Conservation (phyloP, 1,140 invertebrate genomes). For the Drosophila kepulauana region DNA sequence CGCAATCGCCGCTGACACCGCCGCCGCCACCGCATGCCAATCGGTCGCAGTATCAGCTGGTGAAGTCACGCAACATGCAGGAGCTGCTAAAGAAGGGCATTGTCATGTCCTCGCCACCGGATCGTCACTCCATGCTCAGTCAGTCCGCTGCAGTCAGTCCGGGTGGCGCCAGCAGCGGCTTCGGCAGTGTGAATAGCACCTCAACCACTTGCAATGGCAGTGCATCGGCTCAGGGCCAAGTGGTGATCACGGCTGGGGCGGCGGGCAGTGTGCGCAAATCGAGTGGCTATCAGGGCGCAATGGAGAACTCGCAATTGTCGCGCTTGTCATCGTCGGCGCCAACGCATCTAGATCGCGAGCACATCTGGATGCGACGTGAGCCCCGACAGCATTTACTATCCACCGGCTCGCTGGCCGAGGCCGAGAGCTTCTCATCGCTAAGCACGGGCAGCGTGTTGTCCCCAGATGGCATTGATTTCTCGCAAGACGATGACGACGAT, state of each 20-base stretch:
- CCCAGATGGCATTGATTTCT: conserved; percentile 92
- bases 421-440: conserved; percentile 94
- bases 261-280: conserved; percentile 63
- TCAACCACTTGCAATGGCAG: conserved; percentile 20
- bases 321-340: conserved; percentile 93
- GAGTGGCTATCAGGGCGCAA: conserved; percentile 60
- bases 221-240: conserved; percentile 67
- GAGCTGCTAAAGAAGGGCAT: conserved; percentile 87
- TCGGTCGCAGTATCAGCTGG: conserved; percentile 87
- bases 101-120: conserved; percentile 84
- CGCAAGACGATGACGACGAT: conserved; percentile 93
- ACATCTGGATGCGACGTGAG: conserved; percentile 94
- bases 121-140: conserved; percentile 86
- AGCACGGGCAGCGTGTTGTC: conserved; percentile 93
- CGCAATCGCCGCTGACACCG: conserved; percentile 73
- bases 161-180: conserved; percentile 77
- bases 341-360: conserved; percentile 89
- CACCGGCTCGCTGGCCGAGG: conserved; percentile 93
- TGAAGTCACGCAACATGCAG: conserved; percentile 84
- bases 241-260: conserved; percentile 62
- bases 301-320: conserved; percentile 85
- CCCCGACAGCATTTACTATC: conserved; percentile 94
- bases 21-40: conserved; percentile 86
- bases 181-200: conserved; percentile 68
- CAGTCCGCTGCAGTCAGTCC: conserved; percentile 86